Conservation (phyloP, 2,888 invertebrate species). For the Eupithecia abbreviata region DNA sequence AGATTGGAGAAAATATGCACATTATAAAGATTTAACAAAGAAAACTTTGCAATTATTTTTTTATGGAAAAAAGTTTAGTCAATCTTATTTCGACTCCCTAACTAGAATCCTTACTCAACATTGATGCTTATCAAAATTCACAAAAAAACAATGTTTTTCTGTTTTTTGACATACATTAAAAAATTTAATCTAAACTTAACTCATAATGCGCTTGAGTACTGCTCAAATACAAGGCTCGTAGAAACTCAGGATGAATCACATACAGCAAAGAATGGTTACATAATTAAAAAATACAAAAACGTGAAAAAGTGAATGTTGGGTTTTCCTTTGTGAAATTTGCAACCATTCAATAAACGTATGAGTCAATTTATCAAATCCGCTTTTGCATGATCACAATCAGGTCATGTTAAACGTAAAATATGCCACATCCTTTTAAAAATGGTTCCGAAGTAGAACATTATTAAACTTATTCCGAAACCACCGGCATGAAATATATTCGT, state of each 20-base stretch:
- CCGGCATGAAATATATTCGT: constrained; percentile 31
- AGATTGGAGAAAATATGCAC: too few relatives aligned
- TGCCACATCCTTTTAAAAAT: constrained; percentile 25
- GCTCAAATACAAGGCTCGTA: neutral
- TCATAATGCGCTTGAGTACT: too few relatives aligned
- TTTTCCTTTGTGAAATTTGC: constrained; percentile 13
- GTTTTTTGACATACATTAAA: too few relatives aligned
- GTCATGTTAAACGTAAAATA: neutral
- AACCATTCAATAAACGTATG: constrained; percentile 12
- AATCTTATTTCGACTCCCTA: too few relatives aligned
- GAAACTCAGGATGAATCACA: neutral
- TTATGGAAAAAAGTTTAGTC: too few relatives aligned
- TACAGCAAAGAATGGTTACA: neutral
- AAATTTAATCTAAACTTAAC: too few relatives aligned
- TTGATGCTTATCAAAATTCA: too few relatives aligned
- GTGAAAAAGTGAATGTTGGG: constrained; percentile 5
- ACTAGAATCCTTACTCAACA: too few relatives aligned
- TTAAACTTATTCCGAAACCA: constrained; percentile 28
- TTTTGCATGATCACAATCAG: constrained; percentile 17
- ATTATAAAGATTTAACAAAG: too few relatives aligned
- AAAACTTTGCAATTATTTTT: too few relatives aligned
- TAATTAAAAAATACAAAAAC: constrained; percentile 5
- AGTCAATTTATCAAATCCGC: constrained; percentile 22
- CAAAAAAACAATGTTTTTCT: too few relatives aligned
- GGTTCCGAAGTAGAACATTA: constrained; percentile 17